These are phyloP conservation scores for Phengaris arion DNA, from an alignment of 2,888 invertebrate genomes.

Conservation along the genomic window DNA sequence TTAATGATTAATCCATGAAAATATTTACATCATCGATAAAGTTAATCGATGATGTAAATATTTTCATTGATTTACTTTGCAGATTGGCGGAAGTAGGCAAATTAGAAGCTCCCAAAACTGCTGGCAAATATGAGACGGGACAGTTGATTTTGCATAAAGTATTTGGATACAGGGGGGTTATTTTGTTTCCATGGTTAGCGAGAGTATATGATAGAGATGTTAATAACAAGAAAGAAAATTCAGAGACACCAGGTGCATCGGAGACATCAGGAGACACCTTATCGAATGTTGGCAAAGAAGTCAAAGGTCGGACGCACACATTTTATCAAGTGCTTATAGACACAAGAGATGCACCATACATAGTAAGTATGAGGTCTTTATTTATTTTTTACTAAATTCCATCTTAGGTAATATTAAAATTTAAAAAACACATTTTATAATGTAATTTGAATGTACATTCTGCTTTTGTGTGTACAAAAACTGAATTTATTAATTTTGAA, in stretches of 20 bases:
- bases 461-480: background rate
- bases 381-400: background rate
- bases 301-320: slow-evolving; percentile 93
- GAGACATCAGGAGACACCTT: slow-evolving; percentile 61
- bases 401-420: background rate
- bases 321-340: slow-evolving; percentile 99
- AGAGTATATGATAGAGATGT: slow-evolving; percentile 96
- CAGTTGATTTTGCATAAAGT: slow-evolving; percentile 97
- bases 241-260: slow-evolving; percentile 51
- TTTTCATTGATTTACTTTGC: slow-evolving; percentile 39
- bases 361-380: slow-evolving; percentile 82
- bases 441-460: background rate
- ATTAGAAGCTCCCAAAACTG: slow-evolving; percentile 90
- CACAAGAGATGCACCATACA: slow-evolving; percentile 96
- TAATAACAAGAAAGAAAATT: slow-evolving; percentile 82
- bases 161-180: slow-evolving; percentile 98
- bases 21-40: too few relatives aligned
- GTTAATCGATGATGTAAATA: slow-evolving; percentile 35
- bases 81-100: slow-evolving; percentile 97
- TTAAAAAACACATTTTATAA: background rate
- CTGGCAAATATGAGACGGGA: slow-evolving; percentile 96
- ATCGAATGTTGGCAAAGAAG: slow-evolving; percentile 87
- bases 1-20: background rate
- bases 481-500: background rate
- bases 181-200: slow-evolving; percentile 98